phyloP scores from a whole-genome alignment of 2,113 vertebrate genomes.

The Notarius lentiginosus region DNA sequence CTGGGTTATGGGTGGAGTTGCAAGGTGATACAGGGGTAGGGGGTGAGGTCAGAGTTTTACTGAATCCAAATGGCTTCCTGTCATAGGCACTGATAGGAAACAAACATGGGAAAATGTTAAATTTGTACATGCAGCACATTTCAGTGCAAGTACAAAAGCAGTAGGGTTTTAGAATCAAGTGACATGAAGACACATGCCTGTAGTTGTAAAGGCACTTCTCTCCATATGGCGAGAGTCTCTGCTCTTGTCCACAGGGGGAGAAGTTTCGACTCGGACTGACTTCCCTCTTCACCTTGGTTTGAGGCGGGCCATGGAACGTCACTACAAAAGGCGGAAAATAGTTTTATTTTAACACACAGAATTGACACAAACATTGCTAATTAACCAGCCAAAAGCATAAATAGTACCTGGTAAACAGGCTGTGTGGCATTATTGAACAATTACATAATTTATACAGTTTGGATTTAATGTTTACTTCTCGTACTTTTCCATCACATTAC shows the following conservation, averaged over 20 bases:
- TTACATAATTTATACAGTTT: not conserved
- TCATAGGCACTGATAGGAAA: constrained; percentile 82
- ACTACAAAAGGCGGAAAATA: constrained; percentile 68
- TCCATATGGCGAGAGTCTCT: constrained; percentile 78
- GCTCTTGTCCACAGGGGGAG: constrained; percentile 83
- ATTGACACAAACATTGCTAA: not conserved
- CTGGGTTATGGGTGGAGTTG: constrained; percentile 57
- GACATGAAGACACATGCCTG: constrained; percentile 70
- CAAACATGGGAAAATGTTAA: not conserved
- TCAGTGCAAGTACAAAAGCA: not conserved
- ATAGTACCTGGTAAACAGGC: too few species aligned
- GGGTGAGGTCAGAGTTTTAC: constrained; percentile 81
- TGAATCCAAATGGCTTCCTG: constrained; percentile 83
- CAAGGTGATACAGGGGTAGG: constrained; percentile 73
- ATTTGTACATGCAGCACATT: not conserved
- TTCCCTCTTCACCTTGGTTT: constrained; percentile 90
- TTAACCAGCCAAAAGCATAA: too few species aligned
- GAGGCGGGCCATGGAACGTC: constrained; percentile 85
- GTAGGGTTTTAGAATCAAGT: not conserved
- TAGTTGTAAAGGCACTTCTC: constrained; percentile 94
- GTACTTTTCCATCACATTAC: not conserved
- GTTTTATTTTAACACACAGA: not conserved
- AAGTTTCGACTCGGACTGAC: constrained; percentile 79
- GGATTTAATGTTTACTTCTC: not conserved
- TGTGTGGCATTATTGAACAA: not conserved